Base-by-base conservation (phyloP, 1,140 invertebrate genomes). In the Eurosta solidaginis region DNA sequence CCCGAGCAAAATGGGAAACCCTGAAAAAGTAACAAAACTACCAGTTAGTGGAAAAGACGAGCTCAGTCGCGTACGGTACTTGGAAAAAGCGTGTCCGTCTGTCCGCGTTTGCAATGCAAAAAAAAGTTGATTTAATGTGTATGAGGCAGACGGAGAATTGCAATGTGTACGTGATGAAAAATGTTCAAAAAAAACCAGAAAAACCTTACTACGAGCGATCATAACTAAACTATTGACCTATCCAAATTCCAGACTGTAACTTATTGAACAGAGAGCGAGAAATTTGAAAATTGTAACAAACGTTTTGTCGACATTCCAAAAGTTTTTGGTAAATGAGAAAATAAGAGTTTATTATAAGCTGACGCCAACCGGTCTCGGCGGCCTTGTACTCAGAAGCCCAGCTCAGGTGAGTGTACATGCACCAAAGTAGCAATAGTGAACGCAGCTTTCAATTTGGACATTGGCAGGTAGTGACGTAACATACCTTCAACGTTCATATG, bases 11-110 rank as follows among this genome's bases (percentile, higher is more conserved):
- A 54, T 76, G 77, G 83, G 81, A 84, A 79, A 76, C 82, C 82
- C 84, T 83, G 84, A 82, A 80, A 86, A 86, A 86, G 81, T 86
- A n/a, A 86, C 86, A 86, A 86, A 86, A 86, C 83, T 86, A 86
- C 84, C 82, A 81, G 81, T 79, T 81, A 82, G 83, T 83, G 83
- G 85, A 86, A 86, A 86, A 86, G 84, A 86, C 84, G 84, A 84
- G 84, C 84, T 86, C 84, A 86, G 84, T 86, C 82, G 84, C 81
- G 83, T 84, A 84, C 82, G 84, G 83, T 81, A 85, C 84, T 86
- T 86, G 83, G 83, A 78, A 85, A 84, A 79, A 79, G 78, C 59
- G 75, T 79, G 74, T 79, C 74, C 63, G 75, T 73, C 59, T 40
- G 33, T 68, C 33, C 59, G 59, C 33, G 20, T 68, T 40, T 12